These are phyloP conservation scores for Rhagoletis zephyria DNA, from an alignment of 1,140 invertebrate genomes.

Conservation along the genomic window DNA sequence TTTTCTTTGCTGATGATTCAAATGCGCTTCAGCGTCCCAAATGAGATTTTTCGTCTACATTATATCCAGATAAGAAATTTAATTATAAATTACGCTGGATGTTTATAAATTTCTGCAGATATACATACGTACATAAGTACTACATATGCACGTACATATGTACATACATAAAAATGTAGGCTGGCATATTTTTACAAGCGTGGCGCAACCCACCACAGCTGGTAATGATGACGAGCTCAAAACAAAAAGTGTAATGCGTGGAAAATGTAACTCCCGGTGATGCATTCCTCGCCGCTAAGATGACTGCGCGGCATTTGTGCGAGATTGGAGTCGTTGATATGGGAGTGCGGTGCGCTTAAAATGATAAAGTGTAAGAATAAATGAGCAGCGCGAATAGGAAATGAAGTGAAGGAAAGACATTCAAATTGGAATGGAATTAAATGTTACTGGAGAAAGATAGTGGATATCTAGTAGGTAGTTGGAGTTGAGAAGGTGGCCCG, in stretches of 20 bases:
- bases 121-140: not conserved
- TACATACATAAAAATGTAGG: constrained; percentile 12
- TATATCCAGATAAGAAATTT: not conserved
- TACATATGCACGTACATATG: not conserved
- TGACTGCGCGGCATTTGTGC: not conserved
- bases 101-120: not conserved
- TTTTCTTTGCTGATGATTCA: not conserved
- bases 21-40: not conserved
- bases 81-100: constrained; percentile 36
- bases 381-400: not conserved
- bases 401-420: not conserved
- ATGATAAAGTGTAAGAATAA: constrained; percentile 17
- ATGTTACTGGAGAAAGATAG: not conserved
- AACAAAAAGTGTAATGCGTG: not conserved
- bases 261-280: not conserved
- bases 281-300: not conserved
- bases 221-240: constrained; percentile 41
- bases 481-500: not conserved
- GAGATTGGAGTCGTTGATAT: not conserved
- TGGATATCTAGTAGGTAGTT: not conserved
- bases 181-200: constrained; percentile 1
- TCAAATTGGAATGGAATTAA: constrained; percentile 8
- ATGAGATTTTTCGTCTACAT: constrained; percentile 45
- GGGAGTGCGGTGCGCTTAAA: not conserved
- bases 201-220: not conserved